Base-by-base conservation (phyloP, 2,888 invertebrate species). In the Odontomyia ornata region DNA sequence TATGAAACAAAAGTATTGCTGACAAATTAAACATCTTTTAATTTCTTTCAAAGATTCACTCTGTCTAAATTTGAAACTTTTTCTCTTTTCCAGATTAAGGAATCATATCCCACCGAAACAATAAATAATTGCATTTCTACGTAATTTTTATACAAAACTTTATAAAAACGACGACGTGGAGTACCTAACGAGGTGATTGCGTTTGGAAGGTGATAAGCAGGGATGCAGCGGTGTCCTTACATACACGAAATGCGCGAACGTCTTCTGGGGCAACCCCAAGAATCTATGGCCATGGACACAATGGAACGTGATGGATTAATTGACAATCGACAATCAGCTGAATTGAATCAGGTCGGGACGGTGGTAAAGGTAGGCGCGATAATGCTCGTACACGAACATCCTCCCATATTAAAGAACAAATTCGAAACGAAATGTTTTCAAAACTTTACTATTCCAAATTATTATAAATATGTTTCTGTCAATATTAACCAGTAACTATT, bases 221-320 rank as follows among this genome's bases (percentile, higher is more conserved):
- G 86, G 83, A 87, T 87, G 86, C 86, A 87, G 85, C 87, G 95
- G 88, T 95, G 94, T 89, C 95, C 95, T 84, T 95, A 95, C 89
- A 92, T 95, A 88, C 94, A 95, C 90, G 95, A 95, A 91, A 95
- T 95, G 95, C 94, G 95, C 89, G 95, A 95, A 91, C 93, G 95
- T 84, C 89, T 95, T 88, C 90, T 95, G 83, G 93, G 93, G 84
- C 91, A 92, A 84, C 89, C 90, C 78, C 90, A 91, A 81, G 91
- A 92, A 85, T 90, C 90, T 85, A 87, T 90, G 84, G 90, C 91
- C 81, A 88, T 91, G 88, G 91, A 90, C 83, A 88, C 89, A 82
- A 88, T 90, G 83, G 88, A 89, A 84, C 87, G 89, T 77, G 89
- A 89, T 82, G 85, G 86, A 82, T 82, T 85, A 81, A 86, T 88